These are phyloP conservation scores for Hirtodrosophila duncani DNA, from an alignment of 2,888 invertebrate genomes.

Conservation along the genomic window DNA sequence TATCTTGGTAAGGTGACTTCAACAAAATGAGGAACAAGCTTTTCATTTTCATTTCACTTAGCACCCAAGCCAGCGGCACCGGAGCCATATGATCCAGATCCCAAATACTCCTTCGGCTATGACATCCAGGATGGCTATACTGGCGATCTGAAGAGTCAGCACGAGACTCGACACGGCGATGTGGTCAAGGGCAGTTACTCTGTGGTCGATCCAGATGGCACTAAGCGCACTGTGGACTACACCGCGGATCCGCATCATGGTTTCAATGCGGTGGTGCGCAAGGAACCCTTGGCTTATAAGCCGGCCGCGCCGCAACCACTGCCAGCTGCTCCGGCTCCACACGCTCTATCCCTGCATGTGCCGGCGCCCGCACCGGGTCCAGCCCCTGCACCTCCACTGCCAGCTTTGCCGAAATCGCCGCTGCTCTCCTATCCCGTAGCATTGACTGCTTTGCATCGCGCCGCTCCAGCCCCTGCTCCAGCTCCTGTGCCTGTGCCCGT, in stretches of 20 bases:
- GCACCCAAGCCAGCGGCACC: slow-evolving; percentile 69
- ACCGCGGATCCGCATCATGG: slow-evolving; percentile 79
- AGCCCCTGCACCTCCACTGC: slow-evolving; percentile 54
- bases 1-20: slow-evolving; percentile 59
- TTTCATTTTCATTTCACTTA: slow-evolving; percentile 4
- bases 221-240: slow-evolving; percentile 83
- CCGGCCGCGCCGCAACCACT: too few relatives aligned
- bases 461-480: slow-evolving; percentile 39
- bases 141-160: slow-evolving; percentile 80
- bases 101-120: slow-evolving; percentile 80
- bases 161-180: slow-evolving; percentile 83
- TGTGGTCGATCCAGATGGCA: slow-evolving; percentile 81
- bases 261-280: slow-evolving; percentile 77
- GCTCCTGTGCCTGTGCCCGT: slow-evolving; percentile 39
- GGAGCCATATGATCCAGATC: slow-evolving; percentile 76
- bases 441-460: slow-evolving; percentile 33
- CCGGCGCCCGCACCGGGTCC: slow-evolving; percentile 37
- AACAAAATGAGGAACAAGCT: too few relatives aligned
- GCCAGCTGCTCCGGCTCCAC: slow-evolving; percentile 50
- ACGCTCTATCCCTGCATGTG: background rate
- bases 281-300: slow-evolving; percentile 75
- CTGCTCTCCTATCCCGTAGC: slow-evolving; percentile 53
- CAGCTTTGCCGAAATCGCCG: slow-evolving; percentile 56
- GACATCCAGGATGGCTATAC: slow-evolving; percentile 79
- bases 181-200: slow-evolving; percentile 81